Evolutionary conservation across 2,113 vertebrate genomes (phyloP).

Genomic region (Sterna hirundo): DNA sequence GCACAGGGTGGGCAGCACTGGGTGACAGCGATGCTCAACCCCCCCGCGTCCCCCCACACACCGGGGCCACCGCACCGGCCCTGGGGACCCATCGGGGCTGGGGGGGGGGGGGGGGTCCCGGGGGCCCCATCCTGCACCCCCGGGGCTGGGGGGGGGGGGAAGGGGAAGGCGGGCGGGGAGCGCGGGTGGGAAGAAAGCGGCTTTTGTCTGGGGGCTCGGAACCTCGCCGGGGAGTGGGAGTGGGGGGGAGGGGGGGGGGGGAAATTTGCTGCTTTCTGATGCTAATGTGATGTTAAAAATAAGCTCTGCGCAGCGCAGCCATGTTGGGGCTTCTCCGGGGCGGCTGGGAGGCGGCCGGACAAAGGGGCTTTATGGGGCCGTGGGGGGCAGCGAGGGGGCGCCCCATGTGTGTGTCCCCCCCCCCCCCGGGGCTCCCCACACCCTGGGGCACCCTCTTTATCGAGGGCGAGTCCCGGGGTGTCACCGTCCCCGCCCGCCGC

Average conservation of each 20-base stretch:
- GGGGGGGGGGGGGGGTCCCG: neutral
- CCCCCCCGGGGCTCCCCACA: neutral
- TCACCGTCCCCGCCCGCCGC: neutral
- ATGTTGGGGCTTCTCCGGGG: neutral
- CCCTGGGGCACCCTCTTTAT: neutral
- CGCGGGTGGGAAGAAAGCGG: neutral
- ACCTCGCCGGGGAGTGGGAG: neutral
- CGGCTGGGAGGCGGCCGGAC: neutral
- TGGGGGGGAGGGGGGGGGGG: neutral
- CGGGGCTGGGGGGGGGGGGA: neutral
- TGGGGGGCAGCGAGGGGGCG: neutral
- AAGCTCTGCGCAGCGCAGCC: neutral
- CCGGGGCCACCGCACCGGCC: neutral
- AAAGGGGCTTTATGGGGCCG: conserved; percentile 66
- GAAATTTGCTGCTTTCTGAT: neutral
- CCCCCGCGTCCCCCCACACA: neutral
- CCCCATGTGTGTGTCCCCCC: no score
- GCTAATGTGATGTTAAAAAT: conserved; percentile 25
- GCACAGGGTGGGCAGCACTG: neutral
- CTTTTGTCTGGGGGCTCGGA: conserved; percentile 11
- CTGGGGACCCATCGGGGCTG: neutral
- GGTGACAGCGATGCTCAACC: neutral
- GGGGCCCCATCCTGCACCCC: neutral
- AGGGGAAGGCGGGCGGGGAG: neutral
- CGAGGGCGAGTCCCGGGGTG: neutral